phyloP scores from a whole-genome alignment of 1,140 invertebrate species.

The Caenorhabditis briggsae region DNA sequence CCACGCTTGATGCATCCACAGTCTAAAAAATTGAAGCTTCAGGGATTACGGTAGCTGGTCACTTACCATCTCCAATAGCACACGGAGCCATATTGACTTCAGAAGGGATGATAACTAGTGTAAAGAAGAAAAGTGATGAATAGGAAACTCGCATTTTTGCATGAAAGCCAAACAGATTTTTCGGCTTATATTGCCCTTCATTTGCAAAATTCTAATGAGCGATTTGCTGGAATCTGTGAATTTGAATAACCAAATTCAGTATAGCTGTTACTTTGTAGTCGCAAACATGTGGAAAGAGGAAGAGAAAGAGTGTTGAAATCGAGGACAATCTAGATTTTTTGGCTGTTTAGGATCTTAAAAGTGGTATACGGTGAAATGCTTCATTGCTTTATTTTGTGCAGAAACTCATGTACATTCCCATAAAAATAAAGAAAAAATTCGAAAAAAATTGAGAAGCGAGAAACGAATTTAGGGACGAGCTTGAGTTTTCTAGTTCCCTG shows the following conservation, averaged over 20 bases:
- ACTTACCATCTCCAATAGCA: neutral
- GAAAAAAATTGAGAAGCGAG: no score
- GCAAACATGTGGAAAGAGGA: neutral
- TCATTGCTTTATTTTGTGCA: no score
- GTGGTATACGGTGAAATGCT: no score
- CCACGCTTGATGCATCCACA: neutral
- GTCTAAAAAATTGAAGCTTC: neutral
- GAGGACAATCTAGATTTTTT: neutral
- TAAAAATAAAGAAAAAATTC: no score
- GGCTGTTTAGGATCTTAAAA: no score
- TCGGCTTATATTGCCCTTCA: neutral
- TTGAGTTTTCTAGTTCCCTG: no score
- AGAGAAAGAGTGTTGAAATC: neutral
- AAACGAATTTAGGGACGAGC: no score
- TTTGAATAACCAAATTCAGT: neutral
- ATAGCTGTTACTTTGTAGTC: neutral
- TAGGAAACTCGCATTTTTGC: neutral
- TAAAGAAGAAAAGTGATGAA: neutral
- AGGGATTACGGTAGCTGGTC: no score
- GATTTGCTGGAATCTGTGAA: neutral
- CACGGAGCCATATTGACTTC: neutral
- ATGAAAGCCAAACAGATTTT: neutral
- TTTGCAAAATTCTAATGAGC: neutral
- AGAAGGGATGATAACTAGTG: neutral
- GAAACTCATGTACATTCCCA: no score